Evolutionary conservation across 2,888 invertebrate genomes (phyloP), one percentile per base, ranked within the genome.

Genomic region (Volucella bombylans): DNA sequence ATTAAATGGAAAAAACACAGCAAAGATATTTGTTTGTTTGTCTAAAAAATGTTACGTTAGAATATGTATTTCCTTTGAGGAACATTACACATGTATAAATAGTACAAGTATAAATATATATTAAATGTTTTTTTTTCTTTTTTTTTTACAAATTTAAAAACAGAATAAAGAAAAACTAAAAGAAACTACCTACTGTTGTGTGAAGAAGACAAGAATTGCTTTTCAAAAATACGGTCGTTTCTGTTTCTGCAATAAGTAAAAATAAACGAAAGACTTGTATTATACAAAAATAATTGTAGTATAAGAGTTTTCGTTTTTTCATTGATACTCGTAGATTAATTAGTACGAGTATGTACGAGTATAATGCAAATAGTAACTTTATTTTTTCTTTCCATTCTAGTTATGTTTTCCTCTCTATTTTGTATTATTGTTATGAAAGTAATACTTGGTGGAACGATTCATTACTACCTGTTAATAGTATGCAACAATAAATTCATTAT

Each of bases 371-470:
- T 85, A 85, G 81, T 85, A 85, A 85, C 85, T 81, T 77, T 78
- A 47, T 69, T 68, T 82, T 61, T 55, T 59, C 9, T 68, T 55
- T 76, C 65, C 65, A 81, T 69, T 47, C 47, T 55, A 49, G 45
- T 45, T 59, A 38, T 49, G 68, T 41, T 23, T 47, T 61, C 62
- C 62, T 18, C n/a, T 43, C 59, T 76, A 47, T 57, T 10, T 38
- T 49, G 57, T 49, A n/a, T 39, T 65, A 38, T 52, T 62, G 14
- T 38, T 65, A 57, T 74, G 55, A 61, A 62, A 62, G 43, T 80
- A 85, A 81, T 81, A 85, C 76, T 85, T 85, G 76, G 85, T 85
- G 85, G 85, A 85, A 85, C 81, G 52, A 81, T 76, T 85, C 68
- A 72, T 68, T 81, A 76, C 72, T 77, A 76, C 62, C 45, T 54